A percentile compares a stretch with the other conserved stretches of the same genome.
Evolutionary conservation across 2,113 vertebrate genomes (phyloP).

Genomic region (Pseudopipra pipra): DNA sequence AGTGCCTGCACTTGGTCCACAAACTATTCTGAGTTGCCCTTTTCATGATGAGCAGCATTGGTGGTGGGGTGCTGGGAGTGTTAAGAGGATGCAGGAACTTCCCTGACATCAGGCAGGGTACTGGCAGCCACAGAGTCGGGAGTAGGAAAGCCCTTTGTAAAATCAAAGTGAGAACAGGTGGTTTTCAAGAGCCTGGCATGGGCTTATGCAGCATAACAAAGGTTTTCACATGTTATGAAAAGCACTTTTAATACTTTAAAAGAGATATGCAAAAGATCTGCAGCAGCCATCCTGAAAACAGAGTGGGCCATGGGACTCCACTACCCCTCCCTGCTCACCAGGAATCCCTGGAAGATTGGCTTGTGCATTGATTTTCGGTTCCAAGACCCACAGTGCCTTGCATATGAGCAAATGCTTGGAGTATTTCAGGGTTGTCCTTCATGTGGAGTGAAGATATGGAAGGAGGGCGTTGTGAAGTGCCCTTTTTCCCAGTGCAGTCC

Average conservation of each 20-base stretch:
- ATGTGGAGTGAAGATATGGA: fast-evolving
- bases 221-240: background rate
- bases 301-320: fast-evolving
- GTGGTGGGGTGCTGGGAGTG: background rate
- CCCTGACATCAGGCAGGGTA: background rate
- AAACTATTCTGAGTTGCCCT: background rate
- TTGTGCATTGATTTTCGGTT: background rate
- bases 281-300: background rate
- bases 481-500: background rate
- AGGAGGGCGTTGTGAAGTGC: background rate
- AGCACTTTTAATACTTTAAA: background rate
- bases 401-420: background rate
- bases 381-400: background rate
- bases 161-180: background rate
- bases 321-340: background rate
- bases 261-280: background rate
- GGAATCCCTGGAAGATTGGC: background rate
- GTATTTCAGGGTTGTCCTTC: background rate
- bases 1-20: background rate
- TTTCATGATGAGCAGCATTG: background rate
- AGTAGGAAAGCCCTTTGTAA: background rate
- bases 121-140: background rate
- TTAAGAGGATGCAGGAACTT: background rate
- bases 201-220: background rate
- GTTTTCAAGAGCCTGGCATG: background rate